Conservation (phyloP, 2,888 invertebrate genomes). For the Nomada ferruginata region DNA sequence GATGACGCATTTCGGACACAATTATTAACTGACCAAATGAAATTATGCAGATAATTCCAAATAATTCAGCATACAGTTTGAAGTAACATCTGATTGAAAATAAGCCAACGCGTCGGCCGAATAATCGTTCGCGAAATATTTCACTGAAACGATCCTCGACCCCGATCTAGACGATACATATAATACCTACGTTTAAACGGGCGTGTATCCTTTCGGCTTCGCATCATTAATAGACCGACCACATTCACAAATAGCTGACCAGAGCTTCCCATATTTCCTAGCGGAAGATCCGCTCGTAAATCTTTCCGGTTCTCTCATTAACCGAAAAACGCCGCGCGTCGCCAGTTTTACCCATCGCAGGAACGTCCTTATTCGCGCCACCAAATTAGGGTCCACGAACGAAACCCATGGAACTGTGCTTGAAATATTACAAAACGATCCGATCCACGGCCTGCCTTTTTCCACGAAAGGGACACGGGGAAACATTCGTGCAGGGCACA, state of each 20-base stretch:
- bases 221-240: constrained; percentile 26
- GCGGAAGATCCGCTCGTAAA: constrained; percentile 43
- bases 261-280: constrained; percentile 58
- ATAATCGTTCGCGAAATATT: too few species aligned
- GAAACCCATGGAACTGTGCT: constrained; percentile 20
- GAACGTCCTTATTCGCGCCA: constrained; percentile 64
- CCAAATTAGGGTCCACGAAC: constrained; percentile 56
- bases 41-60: too few species aligned
- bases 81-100: too few species aligned
- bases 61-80: too few species aligned
- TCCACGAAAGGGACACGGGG: constrained; percentile 66
- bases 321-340: constrained; percentile 46
- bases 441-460: constrained; percentile 24
- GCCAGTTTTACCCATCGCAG: constrained; percentile 13
- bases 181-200: not conserved
- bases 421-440: constrained; percentile 67
- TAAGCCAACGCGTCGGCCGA: too few species aligned
- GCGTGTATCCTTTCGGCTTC: not conserved
- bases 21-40: too few species aligned
- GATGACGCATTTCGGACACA: too few species aligned
- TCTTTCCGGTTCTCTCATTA: constrained; percentile 60
- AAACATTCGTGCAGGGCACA: constrained; percentile 46
- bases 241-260: constrained; percentile 43
- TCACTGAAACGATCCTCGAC: too few species aligned
- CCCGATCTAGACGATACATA: too few species aligned